phyloP scores from a whole-genome alignment of 1,140 invertebrate species.

The Euglossa dilemma region DNA sequence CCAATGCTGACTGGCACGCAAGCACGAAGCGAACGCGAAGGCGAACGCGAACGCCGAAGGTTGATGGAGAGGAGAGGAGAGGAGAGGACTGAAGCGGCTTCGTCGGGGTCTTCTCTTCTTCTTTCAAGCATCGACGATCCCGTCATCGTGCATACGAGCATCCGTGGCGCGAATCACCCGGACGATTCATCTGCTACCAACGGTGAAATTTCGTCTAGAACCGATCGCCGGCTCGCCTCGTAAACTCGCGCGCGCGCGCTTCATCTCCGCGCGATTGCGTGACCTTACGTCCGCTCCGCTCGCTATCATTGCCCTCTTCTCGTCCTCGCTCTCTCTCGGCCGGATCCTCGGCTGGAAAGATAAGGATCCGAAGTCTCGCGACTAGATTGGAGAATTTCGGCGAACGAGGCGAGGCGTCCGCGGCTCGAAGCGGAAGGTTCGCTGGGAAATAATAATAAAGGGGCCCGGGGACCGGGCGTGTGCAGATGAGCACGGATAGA shows the following conservation, averaged over 20 bases:
- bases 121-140: constrained; percentile 70
- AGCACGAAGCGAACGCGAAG: constrained; percentile 67
- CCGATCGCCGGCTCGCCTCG: constrained; percentile 1
- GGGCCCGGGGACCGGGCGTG: neutral
- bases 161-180: constrained; percentile 48
- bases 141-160: constrained; percentile 70
- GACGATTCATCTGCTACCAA: constrained; percentile 49
- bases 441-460: constrained; percentile 31
- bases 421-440: constrained; percentile 2
- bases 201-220: constrained; percentile 34
- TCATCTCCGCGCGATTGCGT: neutral
- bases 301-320: neutral
- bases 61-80: constrained; percentile 39
- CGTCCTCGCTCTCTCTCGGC: neutral
- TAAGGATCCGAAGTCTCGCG: too few species aligned
- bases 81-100: constrained; percentile 23
- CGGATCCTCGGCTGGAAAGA: too few species aligned
- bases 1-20: constrained; percentile 78
- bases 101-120: constrained; percentile 54
- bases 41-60: constrained; percentile 58
- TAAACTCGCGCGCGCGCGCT: constrained; percentile 20
- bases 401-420: too few species aligned
- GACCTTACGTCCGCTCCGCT: neutral
- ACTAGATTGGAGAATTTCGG: too few species aligned
- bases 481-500: constrained; percentile 12